These are phyloP conservation scores for Tenrec ecaudatus DNA, from an alignment of 2,113 vertebrate species.

Conservation along the genomic window DNA sequence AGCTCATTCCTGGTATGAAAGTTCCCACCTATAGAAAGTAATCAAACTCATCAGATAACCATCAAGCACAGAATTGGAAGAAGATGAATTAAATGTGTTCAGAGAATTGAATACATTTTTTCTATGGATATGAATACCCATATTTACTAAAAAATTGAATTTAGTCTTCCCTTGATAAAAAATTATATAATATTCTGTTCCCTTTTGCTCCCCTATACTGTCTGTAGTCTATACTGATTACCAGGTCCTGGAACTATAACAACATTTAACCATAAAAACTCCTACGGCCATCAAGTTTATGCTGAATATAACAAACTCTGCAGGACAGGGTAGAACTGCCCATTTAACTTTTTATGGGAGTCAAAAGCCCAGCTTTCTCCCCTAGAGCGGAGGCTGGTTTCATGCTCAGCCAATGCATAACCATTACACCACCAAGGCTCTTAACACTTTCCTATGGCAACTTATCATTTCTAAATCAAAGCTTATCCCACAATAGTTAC, in stretches of 20 bases:
- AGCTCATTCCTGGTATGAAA: neutral
- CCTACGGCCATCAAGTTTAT: too few relatives aligned
- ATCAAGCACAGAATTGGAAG: neutral
- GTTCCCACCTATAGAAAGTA: neutral
- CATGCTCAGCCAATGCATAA: too few relatives aligned
- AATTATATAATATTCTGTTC: neutral
- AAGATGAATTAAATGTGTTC: neutral
- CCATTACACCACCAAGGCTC: too few relatives aligned
- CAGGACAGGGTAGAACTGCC: too few relatives aligned
- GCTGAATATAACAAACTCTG: too few relatives aligned
- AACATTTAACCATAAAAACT: too few relatives aligned
- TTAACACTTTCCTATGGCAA: too few relatives aligned
- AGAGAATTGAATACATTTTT: neutral
- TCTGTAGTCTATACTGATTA: rapidly evolving
- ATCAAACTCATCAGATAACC: neutral
- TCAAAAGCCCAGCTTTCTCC: too few relatives aligned
- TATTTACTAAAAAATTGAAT: neutral
- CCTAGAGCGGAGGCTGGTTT: too few relatives aligned
- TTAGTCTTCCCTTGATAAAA: neutral
- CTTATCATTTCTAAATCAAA: neutral
- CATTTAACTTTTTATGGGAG: too few relatives aligned
- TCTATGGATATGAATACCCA: neutral
- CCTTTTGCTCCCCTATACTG: too few relatives aligned
- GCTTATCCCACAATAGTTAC: neutral
- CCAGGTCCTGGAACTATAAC: rapidly evolving